These are phyloP conservation scores for Hemibagrus wyckioides DNA, from an alignment of 2,113 vertebrate species.

Conservation along the genomic window DNA sequence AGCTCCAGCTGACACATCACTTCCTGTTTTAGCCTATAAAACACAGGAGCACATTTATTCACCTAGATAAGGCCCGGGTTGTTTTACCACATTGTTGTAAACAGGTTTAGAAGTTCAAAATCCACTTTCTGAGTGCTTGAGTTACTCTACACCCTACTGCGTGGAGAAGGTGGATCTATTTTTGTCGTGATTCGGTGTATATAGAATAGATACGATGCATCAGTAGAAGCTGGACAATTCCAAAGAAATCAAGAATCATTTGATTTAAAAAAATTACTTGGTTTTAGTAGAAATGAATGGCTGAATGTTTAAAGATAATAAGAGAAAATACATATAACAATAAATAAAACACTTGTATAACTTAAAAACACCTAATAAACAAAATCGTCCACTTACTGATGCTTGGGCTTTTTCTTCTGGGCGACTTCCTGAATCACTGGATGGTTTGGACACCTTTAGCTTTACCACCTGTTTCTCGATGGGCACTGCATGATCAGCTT, in stretches of 20 bases:
- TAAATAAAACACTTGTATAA: neutral
- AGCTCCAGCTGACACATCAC: neutral
- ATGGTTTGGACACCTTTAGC: constrained; percentile 55
- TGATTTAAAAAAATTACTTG: neutral
- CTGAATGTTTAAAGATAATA: neutral
- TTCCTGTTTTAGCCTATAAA: constrained; percentile 23
- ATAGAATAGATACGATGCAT: neutral
- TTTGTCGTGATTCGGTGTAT: neutral
- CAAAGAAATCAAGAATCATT: neutral
- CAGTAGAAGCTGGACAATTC: neutral
- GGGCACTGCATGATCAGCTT: constrained; percentile 68
- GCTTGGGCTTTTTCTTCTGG: neutral
- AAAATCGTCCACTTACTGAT: neutral
- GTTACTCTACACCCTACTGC: neutral
- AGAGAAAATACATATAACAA: neutral
- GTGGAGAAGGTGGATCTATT: neutral
- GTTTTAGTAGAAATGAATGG: neutral
- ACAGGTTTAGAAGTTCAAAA: neutral
- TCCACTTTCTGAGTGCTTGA: no score
- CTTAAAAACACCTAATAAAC: neutral
- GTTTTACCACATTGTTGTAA: neutral
- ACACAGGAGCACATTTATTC: neutral
- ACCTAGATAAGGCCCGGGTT: neutral
- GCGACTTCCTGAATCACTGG: neutral
- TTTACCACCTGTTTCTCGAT: constrained; percentile 61